A percentile compares a stretch with the other conserved stretches of the same genome.
Evolutionary conservation across 30 jellyfish, hydroid and myxozoan species (phyloP).

Genomic region (Aurelia aurita): DNA sequence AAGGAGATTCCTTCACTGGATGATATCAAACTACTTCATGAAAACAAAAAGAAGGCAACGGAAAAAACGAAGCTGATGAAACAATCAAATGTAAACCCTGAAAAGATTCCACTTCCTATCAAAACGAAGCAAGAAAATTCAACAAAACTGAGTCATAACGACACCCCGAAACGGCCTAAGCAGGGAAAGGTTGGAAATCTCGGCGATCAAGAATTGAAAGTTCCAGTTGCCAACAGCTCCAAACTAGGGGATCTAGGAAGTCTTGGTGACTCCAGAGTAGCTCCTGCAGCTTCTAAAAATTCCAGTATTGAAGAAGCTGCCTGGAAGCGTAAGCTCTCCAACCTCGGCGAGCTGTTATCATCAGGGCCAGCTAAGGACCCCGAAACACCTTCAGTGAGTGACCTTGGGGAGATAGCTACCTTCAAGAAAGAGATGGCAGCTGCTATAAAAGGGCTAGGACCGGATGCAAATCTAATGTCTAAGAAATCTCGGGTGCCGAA

Average conservation of each 20-base stretch:
- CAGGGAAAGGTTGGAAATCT: slow-evolving; percentile 31
- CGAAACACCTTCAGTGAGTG: slow-evolving; percentile 54
- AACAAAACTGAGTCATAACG: background rate
- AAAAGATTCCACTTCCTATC: background rate
- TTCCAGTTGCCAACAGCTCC: background rate
- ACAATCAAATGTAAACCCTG: background rate
- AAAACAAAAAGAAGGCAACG: slow-evolving; percentile 2
- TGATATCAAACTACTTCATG: slow-evolving; percentile 45
- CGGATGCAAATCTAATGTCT: slow-evolving; percentile 36
- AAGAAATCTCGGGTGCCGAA: slow-evolving; percentile 63
- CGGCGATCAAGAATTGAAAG: slow-evolving; percentile 18
- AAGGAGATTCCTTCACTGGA: slow-evolving; percentile 39
- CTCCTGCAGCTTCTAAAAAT: background rate
- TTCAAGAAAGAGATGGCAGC: slow-evolving; percentile 65
- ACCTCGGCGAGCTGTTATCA: background rate
- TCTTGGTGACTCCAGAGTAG: slow-evolving; percentile 28
- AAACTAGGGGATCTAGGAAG: slow-evolving; percentile 50
- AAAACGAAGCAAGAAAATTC: background rate
- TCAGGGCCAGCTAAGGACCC: slow-evolving; percentile 22
- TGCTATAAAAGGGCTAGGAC: slow-evolving; percentile 61
- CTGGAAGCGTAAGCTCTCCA: slow-evolving; percentile 52
- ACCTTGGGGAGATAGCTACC: slow-evolving; percentile 53
- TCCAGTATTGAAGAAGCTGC: slow-evolving; percentile 19
- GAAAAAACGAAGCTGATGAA: background rate
- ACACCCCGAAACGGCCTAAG: slow-evolving; percentile 3